Base-by-base conservation (phyloP, 2,113 vertebrate species). In the Psammodynastes pulverulentus region DNA sequence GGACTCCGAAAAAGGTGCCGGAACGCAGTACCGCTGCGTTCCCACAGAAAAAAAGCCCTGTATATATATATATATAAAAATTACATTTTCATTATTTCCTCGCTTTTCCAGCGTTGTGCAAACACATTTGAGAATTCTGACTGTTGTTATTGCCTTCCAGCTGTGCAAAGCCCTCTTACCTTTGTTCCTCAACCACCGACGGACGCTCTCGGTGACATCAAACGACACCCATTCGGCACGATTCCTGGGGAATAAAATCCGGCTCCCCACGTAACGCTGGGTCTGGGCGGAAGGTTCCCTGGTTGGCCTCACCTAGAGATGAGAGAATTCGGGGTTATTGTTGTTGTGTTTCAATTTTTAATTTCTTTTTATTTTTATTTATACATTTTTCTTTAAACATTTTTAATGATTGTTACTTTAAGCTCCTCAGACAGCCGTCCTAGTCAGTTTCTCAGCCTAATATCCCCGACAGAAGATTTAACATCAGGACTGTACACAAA, bases 241-340 rank as follows among this genome's bases (percentile, higher is more conserved):
- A 49, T 97, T 98, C 91, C 97, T 98, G 91, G 98, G 98, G 94
- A 97, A 95, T 53, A 98, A 96, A 45, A 97, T 98, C 95, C 97
- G 98, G 84, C 98, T 98, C n/a, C 96, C 98, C n/a, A 98, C 97
- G 95, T 98, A 98, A 86, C 98, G 97, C 96, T 98, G 98, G 92
- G 98, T 89, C 9, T 87, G 98, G 79, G 97, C 97, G 89, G 98
- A 98, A 91, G 97, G 97, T 88, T 98, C 97, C 62, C 98, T 97
- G 67, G 97, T 97, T 95, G 95, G 97, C 87, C 98, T 96, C 94
- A 98, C 98, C 98, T 98, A 96, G 67, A 15, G 72, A 87, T 4
- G 8, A 23, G 4, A 39, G 51, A 19, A 0, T 88, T 53, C 5
- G 3, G 5, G 1, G 5, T 43, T 24, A 3, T 49, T 49, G 12